Evolutionary conservation across 2,113 vertebrate species (phyloP).

Genomic region (Penelope pileata): DNA sequence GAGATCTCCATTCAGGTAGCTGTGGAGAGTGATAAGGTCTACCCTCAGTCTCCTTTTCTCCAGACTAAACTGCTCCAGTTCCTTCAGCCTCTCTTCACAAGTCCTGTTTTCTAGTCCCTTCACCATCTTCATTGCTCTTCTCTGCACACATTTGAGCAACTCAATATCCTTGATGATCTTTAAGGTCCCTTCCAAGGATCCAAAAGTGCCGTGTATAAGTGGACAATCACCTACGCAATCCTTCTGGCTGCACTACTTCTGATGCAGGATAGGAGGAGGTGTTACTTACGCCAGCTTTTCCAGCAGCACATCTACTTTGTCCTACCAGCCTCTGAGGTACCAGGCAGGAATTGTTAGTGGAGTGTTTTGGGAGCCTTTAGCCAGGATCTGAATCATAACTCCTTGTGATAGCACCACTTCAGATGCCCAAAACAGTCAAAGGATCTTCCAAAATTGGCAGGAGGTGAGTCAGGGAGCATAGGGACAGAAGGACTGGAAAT

Average conservation of each 20-base stretch:
- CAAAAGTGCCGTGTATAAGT: not conserved
- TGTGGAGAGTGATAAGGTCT: too few species aligned
- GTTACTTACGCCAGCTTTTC: fast-evolving
- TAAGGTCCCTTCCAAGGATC: too few species aligned
- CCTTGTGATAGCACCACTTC: not conserved
- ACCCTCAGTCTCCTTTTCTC: too few species aligned
- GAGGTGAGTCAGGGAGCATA: fast-evolving
- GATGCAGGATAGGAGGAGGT: not conserved
- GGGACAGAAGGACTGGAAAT: not conserved
- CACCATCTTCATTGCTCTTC: too few species aligned
- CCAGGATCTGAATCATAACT: not conserved
- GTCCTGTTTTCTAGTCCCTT: too few species aligned
- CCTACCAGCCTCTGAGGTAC: not conserved
- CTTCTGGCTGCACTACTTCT: not conserved
- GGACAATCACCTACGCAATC: not conserved
- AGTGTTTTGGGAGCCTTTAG: not conserved
- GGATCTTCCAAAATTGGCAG: not conserved
- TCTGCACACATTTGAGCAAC: too few species aligned
- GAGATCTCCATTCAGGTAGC: too few species aligned
- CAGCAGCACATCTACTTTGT: not conserved
- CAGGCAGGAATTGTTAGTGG: not conserved
- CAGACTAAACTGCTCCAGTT: too few species aligned
- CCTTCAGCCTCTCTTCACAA: too few species aligned
- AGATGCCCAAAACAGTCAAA: not conserved
- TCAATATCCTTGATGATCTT: too few species aligned